These are phyloP conservation scores for Callocephalon fimbriatum DNA, from an alignment of 2,113 vertebrate genomes.

Conservation along the genomic window DNA sequence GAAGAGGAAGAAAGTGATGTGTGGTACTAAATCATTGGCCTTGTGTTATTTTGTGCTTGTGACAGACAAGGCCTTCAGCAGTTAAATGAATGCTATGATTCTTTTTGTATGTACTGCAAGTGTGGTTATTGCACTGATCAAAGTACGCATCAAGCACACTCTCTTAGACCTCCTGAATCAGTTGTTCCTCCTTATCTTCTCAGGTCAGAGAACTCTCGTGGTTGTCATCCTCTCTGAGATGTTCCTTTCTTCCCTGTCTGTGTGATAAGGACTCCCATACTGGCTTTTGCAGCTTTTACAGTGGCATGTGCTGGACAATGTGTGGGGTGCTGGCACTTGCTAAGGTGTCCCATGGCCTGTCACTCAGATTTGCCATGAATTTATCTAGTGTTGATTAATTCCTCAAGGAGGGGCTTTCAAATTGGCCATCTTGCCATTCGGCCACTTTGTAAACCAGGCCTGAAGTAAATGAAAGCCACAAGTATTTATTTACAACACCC, in stretches of 20 bases:
- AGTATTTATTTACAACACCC: background rate
- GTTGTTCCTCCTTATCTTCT: background rate
- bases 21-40: background rate
- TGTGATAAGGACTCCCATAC: background rate
- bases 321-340: background rate
- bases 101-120: background rate
- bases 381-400: background rate
- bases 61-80: background rate
- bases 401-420: background rate
- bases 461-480: background rate
- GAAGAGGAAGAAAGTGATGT: background rate
- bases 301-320: background rate
- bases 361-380: background rate
- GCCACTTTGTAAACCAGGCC: background rate
- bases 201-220: background rate
- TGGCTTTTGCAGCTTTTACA: background rate
- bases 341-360: background rate
- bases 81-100: background rate
- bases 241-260: background rate
- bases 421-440: background rate
- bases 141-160: background rate
- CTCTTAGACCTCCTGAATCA: background rate
- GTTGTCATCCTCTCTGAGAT: background rate
- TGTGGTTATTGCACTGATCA: background rate
- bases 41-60: background rate